Conservation (phyloP, 2,797 vertebrate genomes). For the Pseudochirops cupreus region DNA sequence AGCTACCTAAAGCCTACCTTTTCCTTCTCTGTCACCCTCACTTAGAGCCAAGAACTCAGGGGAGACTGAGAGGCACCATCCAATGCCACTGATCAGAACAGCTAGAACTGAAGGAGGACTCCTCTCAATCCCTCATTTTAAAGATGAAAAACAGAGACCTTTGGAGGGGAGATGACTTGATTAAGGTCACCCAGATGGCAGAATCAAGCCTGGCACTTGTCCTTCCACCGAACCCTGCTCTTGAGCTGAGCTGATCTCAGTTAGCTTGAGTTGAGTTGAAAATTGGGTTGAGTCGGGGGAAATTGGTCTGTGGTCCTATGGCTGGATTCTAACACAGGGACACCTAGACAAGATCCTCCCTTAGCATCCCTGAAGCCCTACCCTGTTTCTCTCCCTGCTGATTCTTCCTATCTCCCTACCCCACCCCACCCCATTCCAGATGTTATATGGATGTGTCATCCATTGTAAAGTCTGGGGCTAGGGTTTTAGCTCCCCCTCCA, state of each 20-base stretch:
- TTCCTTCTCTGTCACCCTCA: neutral
- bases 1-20: neutral
- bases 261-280: neutral
- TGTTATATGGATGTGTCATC: neutral
- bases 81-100: neutral
- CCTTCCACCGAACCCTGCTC: neutral
- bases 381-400: neutral
- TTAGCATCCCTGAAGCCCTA: neutral
- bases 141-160: neutral
- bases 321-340: neutral
- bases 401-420: constrained; percentile 5
- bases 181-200: neutral
- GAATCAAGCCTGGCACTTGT: neutral
- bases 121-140: neutral
- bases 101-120: neutral
- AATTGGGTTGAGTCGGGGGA: neutral
- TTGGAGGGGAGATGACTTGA: neutral
- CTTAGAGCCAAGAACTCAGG: neutral
- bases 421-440: neutral
- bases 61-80: neutral
- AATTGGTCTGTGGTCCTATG: neutral
- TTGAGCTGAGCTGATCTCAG: neutral
- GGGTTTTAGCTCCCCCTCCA: neutral
- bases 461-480: neutral
- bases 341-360: neutral